Evolutionary conservation across 1,140 invertebrate genomes (phyloP), one percentile per base, ranked within the genome.

Genomic region (Calliopsis andreniformis): DNA sequence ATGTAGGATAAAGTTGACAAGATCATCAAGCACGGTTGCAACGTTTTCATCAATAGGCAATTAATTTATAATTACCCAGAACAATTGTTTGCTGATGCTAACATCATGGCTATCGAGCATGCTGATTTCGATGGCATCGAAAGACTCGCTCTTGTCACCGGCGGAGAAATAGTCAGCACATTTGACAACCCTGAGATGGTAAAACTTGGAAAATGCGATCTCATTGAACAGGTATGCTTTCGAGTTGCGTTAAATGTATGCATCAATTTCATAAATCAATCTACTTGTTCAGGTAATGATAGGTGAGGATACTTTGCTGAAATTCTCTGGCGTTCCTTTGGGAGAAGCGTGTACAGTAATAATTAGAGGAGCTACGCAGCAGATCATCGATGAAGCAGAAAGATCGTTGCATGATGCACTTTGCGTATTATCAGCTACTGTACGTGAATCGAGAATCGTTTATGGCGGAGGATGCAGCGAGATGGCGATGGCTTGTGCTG

Each of bases 31-130:
- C 98, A 99, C 91, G 97, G 98, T 72, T 97, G 97, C 91, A 99
- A 99, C 93, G 99, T 99, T 0, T 99, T 99, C 87, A 99, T 99
- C 86, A 99, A 99, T 92, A 96, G 98, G 85, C 99, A 99, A 93
- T 92, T 99, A 58, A 99, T 99, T 89, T 99, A 99, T 93, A 99
- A 99, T 91, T 99, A 99, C 90, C 99, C 99, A 1, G 99, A 99
- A 91, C 99, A 99, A 93, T 92, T 99, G 66, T 99, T 99, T 92
- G 98, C 99, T 63, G 99, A 99, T 94, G 97, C 97, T 77, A 97
- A 97, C 72, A 95, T 99, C 0, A 99, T 99, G 99, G 98, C 99
- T 0, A 99, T 99, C 89, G 99, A 99, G 90, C 99, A 99, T 92
- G 99, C 99, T 12, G 99, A 99, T 91, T 99, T 99, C 91, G 98